phyloP scores from a whole-genome alignment of 2,797 vertebrate species.

The Micromesistius poutassou region DNA sequence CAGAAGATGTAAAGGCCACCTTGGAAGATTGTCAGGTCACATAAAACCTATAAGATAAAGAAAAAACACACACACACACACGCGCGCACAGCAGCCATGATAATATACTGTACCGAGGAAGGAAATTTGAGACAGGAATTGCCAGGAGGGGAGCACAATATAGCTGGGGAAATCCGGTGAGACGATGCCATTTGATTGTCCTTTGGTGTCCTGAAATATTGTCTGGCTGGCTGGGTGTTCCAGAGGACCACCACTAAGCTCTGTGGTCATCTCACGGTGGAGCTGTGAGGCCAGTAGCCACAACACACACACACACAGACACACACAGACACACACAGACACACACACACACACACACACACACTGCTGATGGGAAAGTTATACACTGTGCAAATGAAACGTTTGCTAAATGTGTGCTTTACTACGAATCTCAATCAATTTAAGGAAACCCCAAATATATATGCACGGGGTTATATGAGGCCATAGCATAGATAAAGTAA shows the following conservation, averaged over 20 bases:
- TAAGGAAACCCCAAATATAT: not conserved
- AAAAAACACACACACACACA: conserved; percentile 5
- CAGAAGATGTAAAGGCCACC: conserved; percentile 1
- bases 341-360: not conserved
- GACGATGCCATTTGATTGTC: conserved; percentile 66
- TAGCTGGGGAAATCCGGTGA: conserved; percentile 55
- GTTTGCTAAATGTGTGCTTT: not conserved
- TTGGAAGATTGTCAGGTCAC: conserved; percentile 1
- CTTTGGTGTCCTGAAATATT: conserved; percentile 58
- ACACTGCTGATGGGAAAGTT: not conserved
- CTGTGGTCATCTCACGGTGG: conserved; percentile 20
- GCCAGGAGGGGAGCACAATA: conserved; percentile 44
- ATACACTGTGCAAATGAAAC: not conserved
- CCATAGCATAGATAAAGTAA: not conserved
- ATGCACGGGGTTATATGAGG: not conserved
- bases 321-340: not conserved
- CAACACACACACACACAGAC: not conserved
- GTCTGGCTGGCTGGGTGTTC: conserved; percentile 44
- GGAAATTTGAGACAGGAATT: conserved; percentile 51
- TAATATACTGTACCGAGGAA: conserved; percentile 36
- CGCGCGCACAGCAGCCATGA: conserved; percentile 16
- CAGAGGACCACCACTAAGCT: conserved; percentile 30
- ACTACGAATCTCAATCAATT: not conserved
- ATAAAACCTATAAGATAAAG: conserved; percentile 12
- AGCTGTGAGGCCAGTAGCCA: conserved; percentile 5